phyloP scores from a whole-genome alignment of 2,797 vertebrate species.

The Remorina albescens region DNA sequence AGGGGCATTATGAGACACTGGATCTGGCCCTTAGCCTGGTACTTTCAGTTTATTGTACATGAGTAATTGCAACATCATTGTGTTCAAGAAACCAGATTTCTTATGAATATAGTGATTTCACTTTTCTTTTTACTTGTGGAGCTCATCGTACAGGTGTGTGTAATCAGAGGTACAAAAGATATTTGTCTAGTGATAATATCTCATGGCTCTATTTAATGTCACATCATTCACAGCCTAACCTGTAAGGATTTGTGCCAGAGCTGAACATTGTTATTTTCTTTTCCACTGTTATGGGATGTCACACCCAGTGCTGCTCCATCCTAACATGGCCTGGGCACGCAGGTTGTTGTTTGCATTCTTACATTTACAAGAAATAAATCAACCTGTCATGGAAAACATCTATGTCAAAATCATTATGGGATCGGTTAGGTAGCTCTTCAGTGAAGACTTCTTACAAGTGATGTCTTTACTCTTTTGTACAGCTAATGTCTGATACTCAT shows the following conservation, averaged over 20 bases:
- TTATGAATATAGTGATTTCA: conserved; percentile 13
- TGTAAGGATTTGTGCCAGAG: conserved; percentile 44
- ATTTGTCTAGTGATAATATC: conserved; percentile 43
- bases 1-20: background rate
- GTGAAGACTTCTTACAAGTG: conserved; percentile 30
- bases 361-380: conserved; percentile 40
- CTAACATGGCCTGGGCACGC: conserved; percentile 60
- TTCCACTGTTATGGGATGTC: conserved; percentile 38
- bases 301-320: conserved; percentile 64
- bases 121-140: conserved; percentile 12
- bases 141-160: conserved; percentile 67
- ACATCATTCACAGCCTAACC: conserved; percentile 60
- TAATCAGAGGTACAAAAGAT: conserved; percentile 46
- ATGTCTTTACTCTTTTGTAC: conserved; percentile 20
- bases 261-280: conserved; percentile 50
- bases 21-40: background rate
- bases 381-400: conserved; percentile 45
- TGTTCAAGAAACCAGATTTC: conserved; percentile 23
- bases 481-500: conserved; percentile 8
- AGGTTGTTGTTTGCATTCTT: conserved; percentile 25
- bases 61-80: conserved; percentile 17
- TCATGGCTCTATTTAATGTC: conserved; percentile 52
- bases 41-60: background rate
- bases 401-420: conserved; percentile 33
- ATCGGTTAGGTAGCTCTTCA: background rate